Evolutionary conservation across 1,140 invertebrate genomes (phyloP).

Genomic region (Pseudomyrmex dendroicus): DNA sequence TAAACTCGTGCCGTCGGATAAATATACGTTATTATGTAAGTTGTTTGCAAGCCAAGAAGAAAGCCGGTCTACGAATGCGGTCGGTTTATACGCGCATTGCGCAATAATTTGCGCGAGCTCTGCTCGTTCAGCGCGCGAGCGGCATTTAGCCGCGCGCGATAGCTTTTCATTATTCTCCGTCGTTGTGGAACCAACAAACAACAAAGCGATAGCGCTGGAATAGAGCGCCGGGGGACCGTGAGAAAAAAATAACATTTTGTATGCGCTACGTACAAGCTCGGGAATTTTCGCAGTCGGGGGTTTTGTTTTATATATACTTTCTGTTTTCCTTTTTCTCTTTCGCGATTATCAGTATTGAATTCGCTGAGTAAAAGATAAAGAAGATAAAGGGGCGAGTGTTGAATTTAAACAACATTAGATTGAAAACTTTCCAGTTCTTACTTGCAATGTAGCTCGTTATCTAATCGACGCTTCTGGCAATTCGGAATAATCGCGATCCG

Average conservation of each 20-base stretch:
- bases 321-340: neutral
- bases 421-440: too few species aligned
- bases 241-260: neutral
- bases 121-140: neutral
- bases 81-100: constrained; percentile 51
- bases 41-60: constrained; percentile 69
- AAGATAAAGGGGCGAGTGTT: neutral
- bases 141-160: constrained; percentile 3
- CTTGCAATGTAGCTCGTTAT: too few species aligned
- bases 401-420: neutral
- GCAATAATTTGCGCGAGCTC: constrained; percentile 47
- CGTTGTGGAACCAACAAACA: too few species aligned
- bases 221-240: too few species aligned
- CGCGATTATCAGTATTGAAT: neutral
- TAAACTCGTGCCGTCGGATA: constrained; percentile 71
- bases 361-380: constrained; percentile 7
- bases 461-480: neutral
- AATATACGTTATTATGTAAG: constrained; percentile 78
- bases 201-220: neutral
- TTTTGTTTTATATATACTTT: too few species aligned
- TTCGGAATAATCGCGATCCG: neutral
- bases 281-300: too few species aligned
- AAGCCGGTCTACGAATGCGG: constrained; percentile 41
- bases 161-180: constrained; percentile 5
- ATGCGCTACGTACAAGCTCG: too few species aligned